These are phyloP conservation scores for Perca schrenkii DNA, from an alignment of 2,113 vertebrate species.

Conservation along the genomic window DNA sequence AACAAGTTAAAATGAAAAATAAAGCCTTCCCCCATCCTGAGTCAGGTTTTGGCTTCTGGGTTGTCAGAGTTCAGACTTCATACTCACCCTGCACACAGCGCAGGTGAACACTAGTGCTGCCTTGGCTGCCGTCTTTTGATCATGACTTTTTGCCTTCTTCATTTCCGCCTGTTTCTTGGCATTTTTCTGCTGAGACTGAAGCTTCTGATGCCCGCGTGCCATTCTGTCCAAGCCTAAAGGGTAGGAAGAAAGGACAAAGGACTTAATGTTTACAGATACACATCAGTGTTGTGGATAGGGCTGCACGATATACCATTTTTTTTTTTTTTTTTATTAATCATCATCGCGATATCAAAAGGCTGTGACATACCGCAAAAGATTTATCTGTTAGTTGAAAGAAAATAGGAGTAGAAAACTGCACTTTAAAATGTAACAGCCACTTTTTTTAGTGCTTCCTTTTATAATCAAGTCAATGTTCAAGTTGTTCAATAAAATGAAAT, in stretches of 20 bases:
- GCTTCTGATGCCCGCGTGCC: constrained; percentile 98
- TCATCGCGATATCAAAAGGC: too few relatives aligned
- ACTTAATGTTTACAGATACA: constrained; percentile 8
- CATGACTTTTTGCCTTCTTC: constrained; percentile 96
- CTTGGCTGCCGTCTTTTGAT: constrained; percentile 95
- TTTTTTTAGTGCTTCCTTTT: too few relatives aligned
- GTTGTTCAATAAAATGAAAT: too few relatives aligned
- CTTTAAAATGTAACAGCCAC: too few relatives aligned
- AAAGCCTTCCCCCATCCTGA: not conserved
- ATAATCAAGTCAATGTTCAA: too few relatives aligned
- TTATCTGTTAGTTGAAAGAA: too few relatives aligned
- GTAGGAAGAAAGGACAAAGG: not conserved
- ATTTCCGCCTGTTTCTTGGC: constrained; percentile 97
- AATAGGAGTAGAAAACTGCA: too few relatives aligned
- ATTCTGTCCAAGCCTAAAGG: constrained; percentile 81
- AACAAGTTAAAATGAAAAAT: not conserved
- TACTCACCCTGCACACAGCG: constrained; percentile 90
- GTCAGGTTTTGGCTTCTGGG: not conserved
- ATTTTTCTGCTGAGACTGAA: constrained; percentile 98
- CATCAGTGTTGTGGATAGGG: not conserved
- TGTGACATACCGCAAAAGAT: too few relatives aligned
- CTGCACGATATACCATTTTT: too few relatives aligned
- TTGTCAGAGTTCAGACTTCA: not conserved
- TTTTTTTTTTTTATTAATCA: too few relatives aligned
- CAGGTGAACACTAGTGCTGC: constrained; percentile 94